These are phyloP conservation scores for Cyclophora punctaria DNA, from an alignment of 2,888 invertebrate genomes.

Conservation along the genomic window DNA sequence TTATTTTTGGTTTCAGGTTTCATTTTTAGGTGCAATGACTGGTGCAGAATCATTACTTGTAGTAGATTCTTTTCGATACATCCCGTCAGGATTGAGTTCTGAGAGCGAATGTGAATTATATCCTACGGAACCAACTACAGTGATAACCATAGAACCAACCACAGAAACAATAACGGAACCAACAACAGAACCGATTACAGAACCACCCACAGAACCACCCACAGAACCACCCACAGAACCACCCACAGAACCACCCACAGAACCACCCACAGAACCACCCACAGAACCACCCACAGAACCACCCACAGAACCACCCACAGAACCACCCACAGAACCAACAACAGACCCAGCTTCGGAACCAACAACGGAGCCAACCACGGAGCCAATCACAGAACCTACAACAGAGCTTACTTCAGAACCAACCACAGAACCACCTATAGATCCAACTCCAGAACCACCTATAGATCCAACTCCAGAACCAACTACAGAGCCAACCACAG, in stretches of 20 bases:
- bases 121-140: not conserved
- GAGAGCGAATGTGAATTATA: constrained; percentile 35
- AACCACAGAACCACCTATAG: constrained; percentile 1
- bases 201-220: not conserved
- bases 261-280: constrained; percentile 3
- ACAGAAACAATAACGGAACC: not conserved
- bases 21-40: constrained; percentile 31
- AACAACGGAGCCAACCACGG: constrained; percentile 3
- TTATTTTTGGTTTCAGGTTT: constrained; percentile 33
- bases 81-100: constrained; percentile 21
- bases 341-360: constrained; percentile 2
- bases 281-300: constrained; percentile 9
- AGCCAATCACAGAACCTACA: constrained; percentile 3
- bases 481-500: not conserved
- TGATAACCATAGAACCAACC: not conserved
- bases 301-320: constrained; percentile 1
- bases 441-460: constrained; percentile 4
- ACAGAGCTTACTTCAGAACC: constrained; percentile 5
- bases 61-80: constrained; percentile 45
- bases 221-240: constrained; percentile 1
- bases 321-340: constrained; percentile 3
- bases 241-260: constrained; percentile 1
- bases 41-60: constrained; percentile 23
- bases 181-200: not conserved
- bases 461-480: not conserved